Conservation (phyloP, 2,797 vertebrate species). For the Poecilia wingei region DNA sequence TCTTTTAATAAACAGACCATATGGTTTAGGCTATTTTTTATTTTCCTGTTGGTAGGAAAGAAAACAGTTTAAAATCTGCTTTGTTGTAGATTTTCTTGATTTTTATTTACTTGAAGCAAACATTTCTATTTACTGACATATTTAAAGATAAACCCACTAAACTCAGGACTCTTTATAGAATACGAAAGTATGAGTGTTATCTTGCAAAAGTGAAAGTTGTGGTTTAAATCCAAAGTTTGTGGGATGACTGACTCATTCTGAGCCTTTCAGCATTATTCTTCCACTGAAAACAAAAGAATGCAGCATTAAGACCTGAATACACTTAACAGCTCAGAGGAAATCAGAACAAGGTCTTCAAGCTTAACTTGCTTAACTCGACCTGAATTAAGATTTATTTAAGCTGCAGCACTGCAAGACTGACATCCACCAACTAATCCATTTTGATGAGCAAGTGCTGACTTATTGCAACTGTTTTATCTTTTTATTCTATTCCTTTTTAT, state of each 20-base stretch:
- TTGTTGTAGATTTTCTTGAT: not conserved
- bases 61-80: not conserved
- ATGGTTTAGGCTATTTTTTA: not conserved
- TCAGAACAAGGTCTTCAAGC: not conserved
- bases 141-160: not conserved
- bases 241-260: not conserved
- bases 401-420: not conserved
- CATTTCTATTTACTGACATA: not conserved
- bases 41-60: not conserved
- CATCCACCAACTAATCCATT: not conserved
- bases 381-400: not conserved
- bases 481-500: not conserved
- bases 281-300: not conserved
- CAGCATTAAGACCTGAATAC: not conserved
- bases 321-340: not conserved
- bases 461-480: not conserved
- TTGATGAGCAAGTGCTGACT: not conserved
- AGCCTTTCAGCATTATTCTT: not conserved
- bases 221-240: constrained; percentile 8
- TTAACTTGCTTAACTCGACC: not conserved
- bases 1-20: not conserved
- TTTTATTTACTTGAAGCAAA: not conserved
- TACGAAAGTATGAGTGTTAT: not conserved
- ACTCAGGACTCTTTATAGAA: not conserved
- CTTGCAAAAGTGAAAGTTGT: not conserved